Conservation (phyloP, 2,797 vertebrate genomes). For the Sebastes aleutianus region DNA sequence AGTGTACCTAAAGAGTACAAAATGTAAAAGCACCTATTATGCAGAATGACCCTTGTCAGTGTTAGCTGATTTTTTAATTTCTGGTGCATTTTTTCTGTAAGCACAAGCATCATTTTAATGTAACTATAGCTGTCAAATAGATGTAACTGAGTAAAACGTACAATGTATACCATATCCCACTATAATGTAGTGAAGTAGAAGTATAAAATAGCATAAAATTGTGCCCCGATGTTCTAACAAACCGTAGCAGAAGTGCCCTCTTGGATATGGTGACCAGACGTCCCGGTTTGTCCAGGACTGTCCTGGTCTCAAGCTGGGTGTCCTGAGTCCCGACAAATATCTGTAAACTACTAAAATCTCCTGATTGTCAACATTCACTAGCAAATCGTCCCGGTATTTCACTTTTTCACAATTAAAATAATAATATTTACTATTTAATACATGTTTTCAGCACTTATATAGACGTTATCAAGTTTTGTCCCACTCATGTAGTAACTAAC, state of each 20-base stretch:
- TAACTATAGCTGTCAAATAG: neutral
- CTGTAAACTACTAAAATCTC: too few species aligned
- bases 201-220: neutral
- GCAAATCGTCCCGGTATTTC: too few species aligned
- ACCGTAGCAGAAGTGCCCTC: neutral
- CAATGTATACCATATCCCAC: neutral
- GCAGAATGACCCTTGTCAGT: neutral
- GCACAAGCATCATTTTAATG: neutral
- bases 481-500: too few species aligned
- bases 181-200: neutral
- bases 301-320: too few species aligned
- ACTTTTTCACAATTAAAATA: too few species aligned
- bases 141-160: neutral
- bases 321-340: too few species aligned
- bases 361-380: too few species aligned
- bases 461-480: too few species aligned
- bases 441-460: too few species aligned
- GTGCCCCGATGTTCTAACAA: neutral
- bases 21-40: neutral
- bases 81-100: neutral
- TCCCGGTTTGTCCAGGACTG: too few species aligned
- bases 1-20: neutral
- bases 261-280: neutral
- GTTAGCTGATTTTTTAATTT: neutral
- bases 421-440: too few species aligned